Percentiles rank a stretch among this genome's conserved stretches.
phyloP scores from a whole-genome alignment of 2,888 invertebrate genomes.

The Hipparchia semele region DNA sequence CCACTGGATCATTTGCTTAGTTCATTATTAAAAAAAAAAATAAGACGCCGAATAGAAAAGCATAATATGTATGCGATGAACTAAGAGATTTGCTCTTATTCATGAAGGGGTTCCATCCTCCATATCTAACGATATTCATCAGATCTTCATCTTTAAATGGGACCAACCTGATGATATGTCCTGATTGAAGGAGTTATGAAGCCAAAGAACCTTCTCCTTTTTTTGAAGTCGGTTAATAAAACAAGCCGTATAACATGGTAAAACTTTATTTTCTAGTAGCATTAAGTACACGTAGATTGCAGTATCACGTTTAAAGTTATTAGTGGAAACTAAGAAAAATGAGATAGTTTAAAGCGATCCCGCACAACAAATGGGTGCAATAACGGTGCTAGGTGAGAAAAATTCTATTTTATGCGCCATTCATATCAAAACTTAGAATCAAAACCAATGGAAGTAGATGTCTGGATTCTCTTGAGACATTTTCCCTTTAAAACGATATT shows the following conservation, averaged over 20 bases:
- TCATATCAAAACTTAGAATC: neutral
- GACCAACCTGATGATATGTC: too few relatives aligned
- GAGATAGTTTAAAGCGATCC: conserved; percentile 11
- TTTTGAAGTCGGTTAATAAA: neutral
- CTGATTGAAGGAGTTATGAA: too few relatives aligned
- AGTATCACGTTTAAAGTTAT: neutral
- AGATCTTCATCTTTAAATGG: too few relatives aligned
- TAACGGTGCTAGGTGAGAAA: conserved; percentile 6
- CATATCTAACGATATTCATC: too few relatives aligned
- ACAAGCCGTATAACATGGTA: neutral
- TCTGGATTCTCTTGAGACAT: neutral
- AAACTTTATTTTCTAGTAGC: neutral
- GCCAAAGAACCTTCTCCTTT: too few relatives aligned
- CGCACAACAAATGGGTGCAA: conserved; percentile 12
- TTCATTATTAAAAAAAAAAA: too few relatives aligned
- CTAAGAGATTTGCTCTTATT: too few relatives aligned
- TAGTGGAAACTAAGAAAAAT: conserved; percentile 11
- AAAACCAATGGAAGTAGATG: neutral
- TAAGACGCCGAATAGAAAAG: too few relatives aligned
- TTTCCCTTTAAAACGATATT: neutral
- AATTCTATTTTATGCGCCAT: conserved; percentile 9
- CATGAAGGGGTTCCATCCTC: too few relatives aligned
- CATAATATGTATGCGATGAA: too few relatives aligned
- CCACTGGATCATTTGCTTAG: too few relatives aligned
- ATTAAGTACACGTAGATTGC: neutral